A percentile compares a stretch with the other conserved stretches of the same genome.
These are phyloP conservation scores for Gonocerus acuteangulatus DNA, from an alignment of 2,888 invertebrate species.

Conservation along the genomic window DNA sequence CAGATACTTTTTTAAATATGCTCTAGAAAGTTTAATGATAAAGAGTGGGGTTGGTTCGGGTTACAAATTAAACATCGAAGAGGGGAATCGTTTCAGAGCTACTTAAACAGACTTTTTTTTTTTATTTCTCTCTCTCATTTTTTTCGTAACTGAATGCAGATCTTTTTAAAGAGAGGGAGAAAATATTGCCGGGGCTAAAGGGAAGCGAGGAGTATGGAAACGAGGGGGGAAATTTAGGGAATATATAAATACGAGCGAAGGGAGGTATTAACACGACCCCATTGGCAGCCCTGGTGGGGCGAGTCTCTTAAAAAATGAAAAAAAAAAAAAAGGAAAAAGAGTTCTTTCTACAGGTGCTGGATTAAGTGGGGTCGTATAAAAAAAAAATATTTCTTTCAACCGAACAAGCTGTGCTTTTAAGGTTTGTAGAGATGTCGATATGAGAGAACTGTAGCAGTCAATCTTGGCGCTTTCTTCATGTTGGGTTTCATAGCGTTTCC, in stretches of 20 bases:
- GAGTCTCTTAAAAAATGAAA: background rate
- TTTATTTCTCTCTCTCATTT: conserved; percentile 2
- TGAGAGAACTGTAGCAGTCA: too few relatives aligned
- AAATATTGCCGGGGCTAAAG: conserved; percentile 5
- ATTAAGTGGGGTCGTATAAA: background rate
- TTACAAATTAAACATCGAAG: conserved; percentile 27
- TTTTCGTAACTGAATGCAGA: conserved; percentile 21
- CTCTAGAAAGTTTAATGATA: conserved; percentile 21
- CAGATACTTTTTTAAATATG: conserved; percentile 18
- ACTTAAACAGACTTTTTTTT: conserved; percentile 21
- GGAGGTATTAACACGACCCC: background rate
- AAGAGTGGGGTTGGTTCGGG: conserved; percentile 4
- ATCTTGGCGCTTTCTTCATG: too few relatives aligned
- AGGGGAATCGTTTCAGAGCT: conserved; percentile 19
- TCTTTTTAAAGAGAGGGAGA: conserved; percentile 16
- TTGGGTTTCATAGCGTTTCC: too few relatives aligned
- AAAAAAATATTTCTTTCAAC: too few relatives aligned
- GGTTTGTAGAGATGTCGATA: too few relatives aligned
- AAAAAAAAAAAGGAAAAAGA: background rate
- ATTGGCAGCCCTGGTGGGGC: background rate
- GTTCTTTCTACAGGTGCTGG: background rate
- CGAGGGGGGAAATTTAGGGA: conserved; percentile 12
- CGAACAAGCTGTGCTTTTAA: too few relatives aligned
- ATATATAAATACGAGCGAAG: conserved; percentile 15
- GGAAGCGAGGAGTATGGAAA: background rate